Base-by-base conservation (phyloP, 2,113 vertebrate genomes). In the Hiodon alosoides region DNA sequence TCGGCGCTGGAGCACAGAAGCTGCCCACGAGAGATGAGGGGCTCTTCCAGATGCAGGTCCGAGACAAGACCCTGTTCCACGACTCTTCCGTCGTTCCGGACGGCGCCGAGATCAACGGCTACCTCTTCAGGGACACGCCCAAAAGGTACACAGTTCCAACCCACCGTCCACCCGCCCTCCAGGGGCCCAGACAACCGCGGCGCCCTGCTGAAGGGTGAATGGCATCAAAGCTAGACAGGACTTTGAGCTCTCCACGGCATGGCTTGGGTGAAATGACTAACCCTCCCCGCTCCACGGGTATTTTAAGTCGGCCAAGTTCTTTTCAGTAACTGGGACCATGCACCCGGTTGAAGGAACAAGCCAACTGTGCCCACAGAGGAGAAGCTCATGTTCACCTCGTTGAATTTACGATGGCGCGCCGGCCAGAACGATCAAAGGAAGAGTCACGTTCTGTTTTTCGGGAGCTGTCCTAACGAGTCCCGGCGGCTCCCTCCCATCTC, bases 11-110 rank as follows among this genome's bases (percentile, higher is more conserved):
- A 83, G 85, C 91, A 62, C 97, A 99, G 92, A 99, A 99, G 83
- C 69, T 99, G 8, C 97, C 97, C 54, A 99, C 97, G 1, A 92
- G 97, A 72, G 96, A 99, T 77, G 97, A 99, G 79, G 95, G 95
- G 7, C 94, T 98, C 78, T 99, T 98, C 81, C 97, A 99, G 88
- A 96, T 96, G 95, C 97, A 99, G 88, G 96, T 98, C 80, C 90
- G 90, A 78, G 95, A 99, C 89, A 98, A 98, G 78, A 83, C 93
- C 0, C 86, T 94, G 80, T 98, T 97, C 78, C 96, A 98, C 0
- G 95, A 98, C 84, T 95, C 97, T 0, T 94, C 97, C 0, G 92
- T 98, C 77, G 90, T 99, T 78, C 97, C 97, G 0, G 97, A 99
- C 0, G 97, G 97, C 84, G 97, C 97, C 0, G 97, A 99, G 87